phyloP scores from a whole-genome alignment of 2,888 invertebrate genomes.

The Stenchaetothrips biformis region DNA sequence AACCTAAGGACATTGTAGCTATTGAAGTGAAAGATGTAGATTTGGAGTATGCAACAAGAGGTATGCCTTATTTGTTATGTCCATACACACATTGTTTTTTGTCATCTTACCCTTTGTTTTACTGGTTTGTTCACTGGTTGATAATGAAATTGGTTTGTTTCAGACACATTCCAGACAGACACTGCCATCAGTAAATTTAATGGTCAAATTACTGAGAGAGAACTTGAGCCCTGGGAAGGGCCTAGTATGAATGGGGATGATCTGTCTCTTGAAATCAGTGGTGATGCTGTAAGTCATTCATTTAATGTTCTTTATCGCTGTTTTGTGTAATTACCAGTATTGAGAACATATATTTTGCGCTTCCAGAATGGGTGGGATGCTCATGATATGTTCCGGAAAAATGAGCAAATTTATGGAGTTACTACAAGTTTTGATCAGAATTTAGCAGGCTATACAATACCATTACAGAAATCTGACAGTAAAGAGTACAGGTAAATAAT shows the following conservation, averaged over 20 bases:
- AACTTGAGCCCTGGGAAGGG: slow-evolving; percentile 86
- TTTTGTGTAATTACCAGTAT: slow-evolving; percentile 23
- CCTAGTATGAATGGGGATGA: slow-evolving; percentile 56
- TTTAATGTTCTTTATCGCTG: slow-evolving; percentile 21
- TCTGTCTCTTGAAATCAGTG: slow-evolving; percentile 58
- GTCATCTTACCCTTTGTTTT: not conserved
- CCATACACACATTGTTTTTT: not conserved
- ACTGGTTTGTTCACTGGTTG: slow-evolving; percentile 31
- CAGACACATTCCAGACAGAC: slow-evolving; percentile 76
- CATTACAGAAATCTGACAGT: slow-evolving; percentile 77
- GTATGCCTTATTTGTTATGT: slow-evolving; percentile 43
- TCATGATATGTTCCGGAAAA: slow-evolving; percentile 93
- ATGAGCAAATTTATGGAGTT: slow-evolving; percentile 87
- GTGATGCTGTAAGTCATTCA: slow-evolving; percentile 52
- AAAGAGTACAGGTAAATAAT: slow-evolving; percentile 66
- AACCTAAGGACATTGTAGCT: slow-evolving; percentile 75
- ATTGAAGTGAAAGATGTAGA: slow-evolving; percentile 81
- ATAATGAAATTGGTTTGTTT: slow-evolving; percentile 29
- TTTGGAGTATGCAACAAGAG: slow-evolving; percentile 81
- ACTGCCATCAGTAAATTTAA: slow-evolving; percentile 83
- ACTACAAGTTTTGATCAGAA: slow-evolving; percentile 88
- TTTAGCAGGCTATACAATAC: slow-evolving; percentile 86
- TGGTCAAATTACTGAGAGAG: slow-evolving; percentile 69
- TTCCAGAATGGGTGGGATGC: slow-evolving; percentile 88
- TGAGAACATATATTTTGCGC: slow-evolving; percentile 26